Evolutionary conservation across 2,888 invertebrate species (phyloP).

Genomic region (Eledona agricola): DNA sequence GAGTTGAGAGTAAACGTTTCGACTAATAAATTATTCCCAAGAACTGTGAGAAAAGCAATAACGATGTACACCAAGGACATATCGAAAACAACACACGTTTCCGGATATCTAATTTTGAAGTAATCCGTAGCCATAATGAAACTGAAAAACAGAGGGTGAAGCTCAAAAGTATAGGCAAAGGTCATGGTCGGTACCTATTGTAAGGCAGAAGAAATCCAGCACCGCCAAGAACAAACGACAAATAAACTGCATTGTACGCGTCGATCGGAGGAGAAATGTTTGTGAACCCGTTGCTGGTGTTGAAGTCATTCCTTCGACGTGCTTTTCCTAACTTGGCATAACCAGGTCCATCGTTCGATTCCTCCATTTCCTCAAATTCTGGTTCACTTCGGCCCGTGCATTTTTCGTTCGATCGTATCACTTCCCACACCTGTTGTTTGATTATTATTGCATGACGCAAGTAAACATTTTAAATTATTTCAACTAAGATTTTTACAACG

Average conservation of each 20-base stretch:
- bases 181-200: slow-evolving; percentile 74
- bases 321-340: slow-evolving; percentile 58
- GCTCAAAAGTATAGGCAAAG: slow-evolving; percentile 15
- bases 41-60: slow-evolving; percentile 87
- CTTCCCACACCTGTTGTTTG: too few species aligned
- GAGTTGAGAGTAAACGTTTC: slow-evolving; percentile 83
- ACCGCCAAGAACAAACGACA: slow-evolving; percentile 83
- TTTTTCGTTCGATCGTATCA: too few species aligned
- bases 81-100: slow-evolving; percentile 87
- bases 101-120: slow-evolving; percentile 85
- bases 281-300: slow-evolving; percentile 63
- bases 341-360: slow-evolving; percentile 53
- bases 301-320: slow-evolving; percentile 51
- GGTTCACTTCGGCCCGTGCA: too few species aligned
- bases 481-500: slow-evolving; percentile 26
- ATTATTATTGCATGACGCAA: slow-evolving; percentile 8
- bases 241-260: slow-evolving; percentile 75
- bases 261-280: slow-evolving; percentile 76
- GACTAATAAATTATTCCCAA: slow-evolving; percentile 84
- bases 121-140: slow-evolving; percentile 95
- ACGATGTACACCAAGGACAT: slow-evolving; percentile 92
- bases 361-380: slow-evolving; percentile 49
- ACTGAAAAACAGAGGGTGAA: slow-evolving; percentile 63
- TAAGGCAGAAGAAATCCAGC: slow-evolving; percentile 91
- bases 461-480: slow-evolving; percentile 20